phyloP scores from a whole-genome alignment of 1,140 invertebrate species.

The Drosophila orena region DNA sequence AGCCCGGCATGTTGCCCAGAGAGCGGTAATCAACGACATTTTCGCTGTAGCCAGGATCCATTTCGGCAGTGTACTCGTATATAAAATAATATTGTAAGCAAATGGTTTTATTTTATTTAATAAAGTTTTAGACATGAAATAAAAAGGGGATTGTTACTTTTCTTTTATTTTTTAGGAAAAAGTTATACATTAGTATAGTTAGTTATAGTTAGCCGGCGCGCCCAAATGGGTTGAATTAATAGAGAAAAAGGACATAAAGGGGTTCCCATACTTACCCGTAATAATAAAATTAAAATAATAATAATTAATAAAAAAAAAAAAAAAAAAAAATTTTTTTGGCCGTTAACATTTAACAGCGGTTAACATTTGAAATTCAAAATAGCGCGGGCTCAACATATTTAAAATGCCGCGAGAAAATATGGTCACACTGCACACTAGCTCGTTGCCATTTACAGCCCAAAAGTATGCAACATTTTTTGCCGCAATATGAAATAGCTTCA shows the following conservation, averaged over 20 bases:
- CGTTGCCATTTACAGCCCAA: neutral
- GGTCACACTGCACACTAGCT: neutral
- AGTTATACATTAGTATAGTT: no score
- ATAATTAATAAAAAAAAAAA: no score
- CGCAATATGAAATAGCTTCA: neutral
- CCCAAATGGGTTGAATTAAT: no score
- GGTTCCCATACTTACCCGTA: no score
- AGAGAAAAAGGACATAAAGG: no score
- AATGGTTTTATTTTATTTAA: neutral
- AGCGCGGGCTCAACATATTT: neutral
- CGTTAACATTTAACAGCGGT: no score
- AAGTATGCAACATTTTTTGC: neutral
- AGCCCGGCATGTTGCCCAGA: slow-evolving; percentile 1
- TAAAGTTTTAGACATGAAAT: neutral
- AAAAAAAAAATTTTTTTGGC: no score
- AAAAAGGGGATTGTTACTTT: neutral
- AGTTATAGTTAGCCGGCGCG: no score
- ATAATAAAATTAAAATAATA: no score
- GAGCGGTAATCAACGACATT: slow-evolving; percentile 5
- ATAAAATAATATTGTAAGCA: neutral
- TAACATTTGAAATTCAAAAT: no score
- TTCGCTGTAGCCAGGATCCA: slow-evolving; percentile 1
- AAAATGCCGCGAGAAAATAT: neutral
- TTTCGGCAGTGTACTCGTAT: neutral
- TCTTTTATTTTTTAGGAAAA: neutral